Evolutionary conservation across 2,113 vertebrate species (phyloP).

Genomic region (Gallinago undulata): DNA sequence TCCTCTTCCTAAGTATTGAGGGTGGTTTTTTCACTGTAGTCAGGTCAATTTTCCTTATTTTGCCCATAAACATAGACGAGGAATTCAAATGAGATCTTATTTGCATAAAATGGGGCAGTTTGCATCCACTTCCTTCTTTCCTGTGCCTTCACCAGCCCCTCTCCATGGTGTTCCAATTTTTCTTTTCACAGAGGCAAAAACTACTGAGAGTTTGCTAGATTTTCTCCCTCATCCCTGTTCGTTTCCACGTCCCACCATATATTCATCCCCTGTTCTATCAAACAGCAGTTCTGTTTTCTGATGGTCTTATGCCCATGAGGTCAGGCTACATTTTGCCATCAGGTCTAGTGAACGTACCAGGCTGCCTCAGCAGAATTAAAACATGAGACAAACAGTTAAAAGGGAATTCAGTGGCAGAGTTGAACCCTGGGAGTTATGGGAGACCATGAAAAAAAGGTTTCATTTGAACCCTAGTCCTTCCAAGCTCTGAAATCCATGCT

Average conservation of each 20-base stretch:
- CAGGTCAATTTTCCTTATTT: background rate
- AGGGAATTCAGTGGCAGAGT: background rate
- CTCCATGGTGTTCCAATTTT: background rate
- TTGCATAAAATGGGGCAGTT: background rate
- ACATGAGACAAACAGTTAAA: background rate
- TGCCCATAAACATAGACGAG: background rate
- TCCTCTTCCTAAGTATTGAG: background rate
- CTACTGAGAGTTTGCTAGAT: background rate
- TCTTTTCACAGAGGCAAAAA: background rate
- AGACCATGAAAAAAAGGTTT: background rate
- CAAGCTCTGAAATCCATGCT: background rate
- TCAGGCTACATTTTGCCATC: background rate
- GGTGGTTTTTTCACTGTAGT: background rate
- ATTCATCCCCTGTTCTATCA: background rate
- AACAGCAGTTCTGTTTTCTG: background rate
- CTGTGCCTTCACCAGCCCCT: background rate
- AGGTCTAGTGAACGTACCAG: background rate
- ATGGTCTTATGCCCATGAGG: background rate
- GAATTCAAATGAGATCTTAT: background rate
- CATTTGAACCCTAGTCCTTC: background rate
- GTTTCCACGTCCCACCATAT: background rate
- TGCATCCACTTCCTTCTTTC: background rate
- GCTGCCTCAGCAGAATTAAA: background rate
- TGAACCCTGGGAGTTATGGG: background rate
- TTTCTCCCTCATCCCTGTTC: background rate